Conservation (phyloP, 2,113 vertebrate species). For the Cercopithecus mona region DNA sequence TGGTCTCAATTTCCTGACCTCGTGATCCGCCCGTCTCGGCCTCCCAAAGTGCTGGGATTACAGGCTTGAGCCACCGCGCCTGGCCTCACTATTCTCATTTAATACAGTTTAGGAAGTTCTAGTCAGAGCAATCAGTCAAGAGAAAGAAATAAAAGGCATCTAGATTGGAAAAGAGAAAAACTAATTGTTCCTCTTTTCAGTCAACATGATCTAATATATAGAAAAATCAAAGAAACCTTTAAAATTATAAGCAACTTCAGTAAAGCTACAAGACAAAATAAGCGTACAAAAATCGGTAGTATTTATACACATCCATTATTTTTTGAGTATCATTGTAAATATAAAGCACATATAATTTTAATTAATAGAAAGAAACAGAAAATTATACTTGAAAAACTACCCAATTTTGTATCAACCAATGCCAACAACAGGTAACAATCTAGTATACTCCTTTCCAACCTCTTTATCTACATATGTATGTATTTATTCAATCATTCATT, state of each 20-base stretch:
- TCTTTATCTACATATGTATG: background rate
- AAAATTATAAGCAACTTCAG: background rate
- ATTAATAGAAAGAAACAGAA: background rate
- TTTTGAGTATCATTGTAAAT: background rate
- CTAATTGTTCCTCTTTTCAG: background rate
- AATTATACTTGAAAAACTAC: background rate
- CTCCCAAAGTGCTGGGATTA: too few species aligned
- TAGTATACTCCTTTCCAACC: background rate
- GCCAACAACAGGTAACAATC: background rate
- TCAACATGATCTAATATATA: background rate
- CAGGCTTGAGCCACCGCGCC: too few species aligned
- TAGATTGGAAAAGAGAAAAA: background rate
- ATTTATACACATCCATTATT: background rate
- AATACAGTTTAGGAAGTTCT: background rate
- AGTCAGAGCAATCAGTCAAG: background rate
- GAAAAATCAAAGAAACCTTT: background rate
- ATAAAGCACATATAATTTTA: background rate
- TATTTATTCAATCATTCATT: background rate
- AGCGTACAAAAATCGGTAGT: background rate
- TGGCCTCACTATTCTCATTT: background rate
- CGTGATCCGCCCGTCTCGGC: too few species aligned
- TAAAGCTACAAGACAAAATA: background rate
- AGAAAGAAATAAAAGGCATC: background rate
- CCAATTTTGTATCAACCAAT: background rate
- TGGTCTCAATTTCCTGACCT: too few species aligned